These are phyloP conservation scores for Haliclystus octoradiatus DNA, from an alignment of 30 jellyfish, hydroid and myxozoan species.

Conservation along the genomic window DNA sequence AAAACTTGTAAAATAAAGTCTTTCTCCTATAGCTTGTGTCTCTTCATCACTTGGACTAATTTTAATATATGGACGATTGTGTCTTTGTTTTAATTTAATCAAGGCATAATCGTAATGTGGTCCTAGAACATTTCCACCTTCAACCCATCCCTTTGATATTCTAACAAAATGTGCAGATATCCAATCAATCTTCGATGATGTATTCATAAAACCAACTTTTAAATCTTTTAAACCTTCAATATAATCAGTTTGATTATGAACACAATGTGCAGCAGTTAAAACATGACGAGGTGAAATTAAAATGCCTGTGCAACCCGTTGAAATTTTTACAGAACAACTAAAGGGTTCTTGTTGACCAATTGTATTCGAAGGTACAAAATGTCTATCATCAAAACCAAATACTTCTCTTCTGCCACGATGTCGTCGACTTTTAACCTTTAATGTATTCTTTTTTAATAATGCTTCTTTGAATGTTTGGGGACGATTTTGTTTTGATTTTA, in stretches of 20 bases:
- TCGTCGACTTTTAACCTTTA: neutral
- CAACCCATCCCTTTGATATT: conserved; percentile 96
- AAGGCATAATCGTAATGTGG: conserved; percentile 93
- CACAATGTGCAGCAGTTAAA: conserved; percentile 99
- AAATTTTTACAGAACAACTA: conserved; percentile 68
- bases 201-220: conserved; percentile 63
- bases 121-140: conserved; percentile 70
- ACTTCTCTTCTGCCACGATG: conserved; percentile 58
- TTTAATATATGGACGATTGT: conserved; percentile 68
- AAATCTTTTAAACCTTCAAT: conserved; percentile 59
- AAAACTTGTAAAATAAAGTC: conserved; percentile 87
- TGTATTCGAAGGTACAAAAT: conserved; percentile 50
- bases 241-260: conserved; percentile 91
- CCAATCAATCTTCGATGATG: conserved; percentile 43
- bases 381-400: conserved; percentile 86
- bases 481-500: neutral
- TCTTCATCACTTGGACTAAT: conserved; percentile 74
- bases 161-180: conserved; percentile 52
- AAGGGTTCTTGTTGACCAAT: conserved; percentile 82
- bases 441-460: neutral
- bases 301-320: conserved; percentile 98
- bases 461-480: neutral
- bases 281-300: conserved; percentile 95
- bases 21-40: conserved; percentile 76
- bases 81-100: conserved; percentile 45